phyloP scores from a whole-genome alignment of 2,113 vertebrate species.

The Pseudonaja textilis region DNA sequence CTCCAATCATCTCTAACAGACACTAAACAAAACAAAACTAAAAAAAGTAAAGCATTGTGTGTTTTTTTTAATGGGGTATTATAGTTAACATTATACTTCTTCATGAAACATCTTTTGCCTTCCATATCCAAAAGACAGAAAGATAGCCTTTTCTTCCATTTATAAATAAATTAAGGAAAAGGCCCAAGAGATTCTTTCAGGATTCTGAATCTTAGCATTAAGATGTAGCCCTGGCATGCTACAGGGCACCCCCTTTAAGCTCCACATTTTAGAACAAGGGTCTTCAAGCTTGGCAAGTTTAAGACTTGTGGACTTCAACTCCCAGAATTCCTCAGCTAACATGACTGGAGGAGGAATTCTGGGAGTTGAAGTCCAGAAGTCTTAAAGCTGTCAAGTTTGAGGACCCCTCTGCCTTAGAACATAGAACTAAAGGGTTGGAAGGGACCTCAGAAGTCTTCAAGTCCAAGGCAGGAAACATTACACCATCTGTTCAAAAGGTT shows the following conservation, averaged over 20 bases:
- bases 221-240: neutral
- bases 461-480: no score
- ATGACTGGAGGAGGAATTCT: no score
- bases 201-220: neutral
- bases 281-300: no score
- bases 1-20: neutral
- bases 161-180: neutral
- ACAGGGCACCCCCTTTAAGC: neutral
- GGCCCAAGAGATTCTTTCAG: neutral
- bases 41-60: neutral
- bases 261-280: neutral
- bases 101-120: neutral
- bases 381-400: no score
- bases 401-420: no score
- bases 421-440: no score
- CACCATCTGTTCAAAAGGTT: no score
- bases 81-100: neutral
- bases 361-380: no score
- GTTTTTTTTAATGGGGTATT: neutral
- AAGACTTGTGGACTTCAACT: no score
- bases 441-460: no score
- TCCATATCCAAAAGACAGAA: neutral
- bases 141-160: neutral
- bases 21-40: neutral
- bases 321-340: no score